phyloP scores from a whole-genome alignment of 2,797 vertebrate genomes.

The Lepilemur septentrionalis region DNA sequence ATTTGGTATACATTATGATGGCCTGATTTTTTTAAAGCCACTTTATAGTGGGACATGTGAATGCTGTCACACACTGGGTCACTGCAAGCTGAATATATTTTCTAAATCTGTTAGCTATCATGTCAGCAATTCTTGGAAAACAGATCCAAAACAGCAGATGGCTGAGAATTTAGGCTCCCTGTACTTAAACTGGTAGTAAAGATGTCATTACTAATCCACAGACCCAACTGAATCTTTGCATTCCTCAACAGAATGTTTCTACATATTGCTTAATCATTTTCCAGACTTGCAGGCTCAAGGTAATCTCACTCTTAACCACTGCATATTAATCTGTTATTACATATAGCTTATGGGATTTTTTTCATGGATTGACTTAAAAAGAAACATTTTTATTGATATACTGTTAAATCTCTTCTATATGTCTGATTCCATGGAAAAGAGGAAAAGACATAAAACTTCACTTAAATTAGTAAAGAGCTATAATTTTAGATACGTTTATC shows the following conservation, averaged over 20 bases:
- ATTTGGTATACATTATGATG: background rate
- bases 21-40: background rate
- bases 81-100: conserved; percentile 51
- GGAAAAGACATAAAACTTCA: background rate
- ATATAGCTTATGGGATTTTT: conserved; percentile 22
- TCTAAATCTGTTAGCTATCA: conserved; percentile 57
- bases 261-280: conserved; percentile 56
- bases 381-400: conserved; percentile 41
- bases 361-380: conserved; percentile 29
- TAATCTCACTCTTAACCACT: conserved; percentile 45
- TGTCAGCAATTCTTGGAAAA: conserved; percentile 48
- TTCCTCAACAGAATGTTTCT: conserved; percentile 52
- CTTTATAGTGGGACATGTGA: background rate
- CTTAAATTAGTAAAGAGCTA: conserved; percentile 42
- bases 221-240: conserved; percentile 13
- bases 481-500: conserved; percentile 64
- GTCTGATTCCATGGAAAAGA: background rate
- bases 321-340: conserved; percentile 60
- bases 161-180: conserved; percentile 27
- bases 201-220: conserved; percentile 30
- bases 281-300: conserved; percentile 34
- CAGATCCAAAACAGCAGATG: conserved; percentile 11
- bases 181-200: conserved; percentile 43
- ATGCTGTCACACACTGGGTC: background rate
- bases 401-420: conserved; percentile 34